Percentiles rank a stretch among this genome's conserved stretches.
These are phyloP conservation scores for Plagodis dolabraria DNA, from an alignment of 2,888 invertebrate genomes.

Conservation along the genomic window DNA sequence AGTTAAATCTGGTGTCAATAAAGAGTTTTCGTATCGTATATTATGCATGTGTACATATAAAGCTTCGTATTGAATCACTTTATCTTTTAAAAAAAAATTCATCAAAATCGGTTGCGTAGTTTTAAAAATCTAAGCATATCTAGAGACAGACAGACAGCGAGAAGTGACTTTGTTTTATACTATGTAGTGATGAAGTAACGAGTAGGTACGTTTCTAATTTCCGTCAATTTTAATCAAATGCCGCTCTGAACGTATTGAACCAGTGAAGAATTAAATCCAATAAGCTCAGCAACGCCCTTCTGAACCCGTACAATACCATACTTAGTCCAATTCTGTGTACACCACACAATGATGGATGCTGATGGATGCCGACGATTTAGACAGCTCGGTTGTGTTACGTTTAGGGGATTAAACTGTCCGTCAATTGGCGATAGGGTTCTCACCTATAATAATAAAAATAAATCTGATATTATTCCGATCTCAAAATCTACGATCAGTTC, in stretches of 20 bases:
- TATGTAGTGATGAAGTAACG: no score
- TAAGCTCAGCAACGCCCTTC: conserved; percentile 15
- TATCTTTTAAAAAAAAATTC: no score
- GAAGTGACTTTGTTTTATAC: no score
- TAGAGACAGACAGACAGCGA: no score
- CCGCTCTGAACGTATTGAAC: conserved; percentile 5
- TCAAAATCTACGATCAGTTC: no score
- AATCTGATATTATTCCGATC: no score
- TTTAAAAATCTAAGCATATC: no score
- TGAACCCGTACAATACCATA: conserved; percentile 13
- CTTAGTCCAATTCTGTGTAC: conserved; percentile 11
- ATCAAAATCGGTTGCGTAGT: no score
- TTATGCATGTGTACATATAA: no score
- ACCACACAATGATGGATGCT: conserved; percentile 22
- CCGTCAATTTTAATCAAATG: conserved; percentile 16
- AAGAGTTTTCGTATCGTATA: no score
- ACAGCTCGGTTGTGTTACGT: conserved; percentile 12
- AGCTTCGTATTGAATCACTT: no score
- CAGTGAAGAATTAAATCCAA: conserved; percentile 20
- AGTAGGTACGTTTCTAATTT: background rate
- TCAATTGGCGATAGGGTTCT: conserved; percentile 16
- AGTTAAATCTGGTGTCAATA: no score
- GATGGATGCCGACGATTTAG: conserved; percentile 14
- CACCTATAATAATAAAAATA: background rate
- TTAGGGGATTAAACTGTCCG: conserved; percentile 13